Evolutionary conservation across 2,888 invertebrate species (phyloP).

Genomic region (Smittia aterrima): DNA sequence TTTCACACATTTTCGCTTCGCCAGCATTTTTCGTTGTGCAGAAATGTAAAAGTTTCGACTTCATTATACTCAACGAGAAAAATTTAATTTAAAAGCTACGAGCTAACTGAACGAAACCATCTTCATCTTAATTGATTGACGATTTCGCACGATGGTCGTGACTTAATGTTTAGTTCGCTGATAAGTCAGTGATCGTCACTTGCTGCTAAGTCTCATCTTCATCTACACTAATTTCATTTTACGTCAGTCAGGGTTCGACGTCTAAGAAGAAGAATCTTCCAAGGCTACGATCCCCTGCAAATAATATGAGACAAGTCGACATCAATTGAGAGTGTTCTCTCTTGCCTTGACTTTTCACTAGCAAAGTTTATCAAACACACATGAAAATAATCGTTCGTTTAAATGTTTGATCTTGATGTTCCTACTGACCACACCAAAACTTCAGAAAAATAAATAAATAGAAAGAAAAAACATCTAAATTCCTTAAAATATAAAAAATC

Average conservation of each 20-base stretch:
- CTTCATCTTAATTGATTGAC: too few relatives aligned
- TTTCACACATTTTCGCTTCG: not conserved
- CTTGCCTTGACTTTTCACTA: not conserved
- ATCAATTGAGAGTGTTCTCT: slow-evolving; percentile 20
- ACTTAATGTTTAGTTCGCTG: too few relatives aligned
- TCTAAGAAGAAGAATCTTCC: too few relatives aligned
- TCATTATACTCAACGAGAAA: not conserved
- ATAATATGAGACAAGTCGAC: slow-evolving; percentile 6
- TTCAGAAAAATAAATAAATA: not conserved
- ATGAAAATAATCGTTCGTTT: not conserved
- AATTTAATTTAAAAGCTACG: too few relatives aligned
- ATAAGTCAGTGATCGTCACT: too few relatives aligned
- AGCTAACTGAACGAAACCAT: too few relatives aligned
- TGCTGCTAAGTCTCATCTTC: too few relatives aligned
- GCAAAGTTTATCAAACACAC: not conserved
- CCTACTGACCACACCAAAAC: not conserved
- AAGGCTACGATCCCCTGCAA: too few relatives aligned
- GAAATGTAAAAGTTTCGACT: not conserved
- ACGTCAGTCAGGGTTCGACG: too few relatives aligned
- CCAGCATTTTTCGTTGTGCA: not conserved
- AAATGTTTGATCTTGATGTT: not conserved
- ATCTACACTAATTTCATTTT: too few relatives aligned
- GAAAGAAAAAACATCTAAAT: not conserved
- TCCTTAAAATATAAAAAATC: not conserved
- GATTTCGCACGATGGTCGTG: too few relatives aligned